A percentile compares a stretch with the other conserved stretches of the same genome.
Evolutionary conservation across 2,888 invertebrate genomes (phyloP).

Genomic region (Erebia palarica): DNA sequence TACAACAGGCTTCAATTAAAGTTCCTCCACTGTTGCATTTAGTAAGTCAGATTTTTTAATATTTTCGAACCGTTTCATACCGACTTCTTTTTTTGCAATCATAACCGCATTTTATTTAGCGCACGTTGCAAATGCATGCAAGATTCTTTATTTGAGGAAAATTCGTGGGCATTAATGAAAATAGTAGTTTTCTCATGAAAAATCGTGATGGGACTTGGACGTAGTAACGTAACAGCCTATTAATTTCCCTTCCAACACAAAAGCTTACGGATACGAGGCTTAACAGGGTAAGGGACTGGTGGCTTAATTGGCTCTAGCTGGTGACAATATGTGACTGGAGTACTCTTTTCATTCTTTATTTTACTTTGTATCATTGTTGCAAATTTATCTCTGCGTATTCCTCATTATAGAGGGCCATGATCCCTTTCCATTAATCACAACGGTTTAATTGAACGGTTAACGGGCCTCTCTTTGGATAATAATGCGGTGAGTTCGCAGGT

Average conservation of each 20-base stretch:
- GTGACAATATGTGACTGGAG: conserved; percentile 6
- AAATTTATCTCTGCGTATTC: neutral
- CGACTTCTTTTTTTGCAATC: too few relatives aligned
- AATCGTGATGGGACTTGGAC: neutral
- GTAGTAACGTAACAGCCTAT: conserved; percentile 5
- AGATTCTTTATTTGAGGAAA: neutral
- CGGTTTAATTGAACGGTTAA: too few relatives aligned
- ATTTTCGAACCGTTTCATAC: too few relatives aligned
- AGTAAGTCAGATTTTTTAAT: too few relatives aligned
- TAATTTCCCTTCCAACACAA: conserved; percentile 12
- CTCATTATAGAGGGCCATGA: too few relatives aligned
- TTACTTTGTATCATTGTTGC: neutral
- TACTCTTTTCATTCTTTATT: neutral
- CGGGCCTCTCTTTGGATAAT: too few relatives aligned
- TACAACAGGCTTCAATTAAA: too few relatives aligned
- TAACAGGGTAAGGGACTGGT: conserved; percentile 14
- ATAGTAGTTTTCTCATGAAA: conserved; percentile 2
- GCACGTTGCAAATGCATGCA: too few relatives aligned
- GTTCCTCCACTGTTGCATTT: too few relatives aligned
- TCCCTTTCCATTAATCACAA: too few relatives aligned
- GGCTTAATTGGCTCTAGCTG: neutral
- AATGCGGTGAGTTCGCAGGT: too few relatives aligned
- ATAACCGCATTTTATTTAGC: too few relatives aligned
- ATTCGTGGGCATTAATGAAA: neutral
- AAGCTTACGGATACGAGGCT: conserved; percentile 8